phyloP scores from a whole-genome alignment of 2,113 vertebrate genomes.

The Cynoglossus semilaevis region DNA sequence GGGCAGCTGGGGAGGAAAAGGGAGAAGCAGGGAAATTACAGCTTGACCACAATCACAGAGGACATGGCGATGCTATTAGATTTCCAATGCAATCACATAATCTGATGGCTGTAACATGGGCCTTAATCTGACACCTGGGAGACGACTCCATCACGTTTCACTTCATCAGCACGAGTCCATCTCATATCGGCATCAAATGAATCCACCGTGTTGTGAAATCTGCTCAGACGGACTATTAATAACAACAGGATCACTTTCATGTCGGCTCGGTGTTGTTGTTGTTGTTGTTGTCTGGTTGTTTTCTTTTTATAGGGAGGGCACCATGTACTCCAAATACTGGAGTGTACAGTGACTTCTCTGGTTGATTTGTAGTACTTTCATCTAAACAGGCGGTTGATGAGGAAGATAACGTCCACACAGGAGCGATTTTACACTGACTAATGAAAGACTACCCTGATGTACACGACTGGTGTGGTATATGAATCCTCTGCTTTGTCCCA shows the following conservation, averaged over 20 bases:
- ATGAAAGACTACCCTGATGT: slow-evolving; percentile 5
- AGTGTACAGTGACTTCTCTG: too few relatives aligned
- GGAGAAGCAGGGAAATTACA: slow-evolving; percentile 39
- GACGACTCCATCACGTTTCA: slow-evolving; percentile 54
- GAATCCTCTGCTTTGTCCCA: slow-evolving; percentile 8
- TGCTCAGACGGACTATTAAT: slow-evolving; percentile 34
- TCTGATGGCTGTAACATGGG: slow-evolving; percentile 40
- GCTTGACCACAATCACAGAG: slow-evolving; percentile 63
- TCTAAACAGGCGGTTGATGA: slow-evolving; percentile 3
- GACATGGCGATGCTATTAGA: slow-evolving; percentile 48
- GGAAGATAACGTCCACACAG: not conserved
- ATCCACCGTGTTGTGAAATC: slow-evolving; percentile 31
- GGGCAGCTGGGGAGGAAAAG: slow-evolving; percentile 31
- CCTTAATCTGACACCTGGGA: slow-evolving; percentile 67
- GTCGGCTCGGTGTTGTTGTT: slow-evolving; percentile 25
- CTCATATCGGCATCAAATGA: slow-evolving; percentile 47
- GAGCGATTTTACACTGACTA: not conserved
- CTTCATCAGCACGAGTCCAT: slow-evolving; percentile 59
- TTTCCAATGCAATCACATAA: slow-evolving; percentile 57
- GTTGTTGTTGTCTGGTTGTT: not conserved
- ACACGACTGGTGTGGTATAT: not conserved
- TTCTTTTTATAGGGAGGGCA: not conserved
- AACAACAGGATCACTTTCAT: slow-evolving; percentile 40
- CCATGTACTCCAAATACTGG: not conserved
- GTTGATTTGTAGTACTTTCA: not conserved